These are phyloP conservation scores for Conchocele bisecta DNA, from an alignment of 2,888 invertebrate genomes.

Conservation along the genomic window DNA sequence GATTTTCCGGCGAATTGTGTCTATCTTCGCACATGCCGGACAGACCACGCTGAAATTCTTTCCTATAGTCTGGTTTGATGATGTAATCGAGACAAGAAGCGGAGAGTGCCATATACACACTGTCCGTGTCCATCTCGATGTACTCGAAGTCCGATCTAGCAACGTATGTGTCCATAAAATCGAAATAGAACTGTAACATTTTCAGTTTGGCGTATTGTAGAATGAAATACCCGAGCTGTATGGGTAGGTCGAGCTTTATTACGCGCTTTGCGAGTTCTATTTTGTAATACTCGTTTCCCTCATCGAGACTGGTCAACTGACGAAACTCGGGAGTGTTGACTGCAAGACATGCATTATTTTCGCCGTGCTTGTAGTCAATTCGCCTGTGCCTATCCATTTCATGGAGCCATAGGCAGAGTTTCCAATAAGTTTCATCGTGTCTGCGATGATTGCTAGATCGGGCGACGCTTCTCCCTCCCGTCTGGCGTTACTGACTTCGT, in stretches of 20 bases:
- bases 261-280: conserved; percentile 23
- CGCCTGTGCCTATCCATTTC: too few relatives aligned
- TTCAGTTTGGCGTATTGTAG: conserved; percentile 60
- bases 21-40: neutral
- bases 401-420: too few relatives aligned
- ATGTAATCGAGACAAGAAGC: neutral
- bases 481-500: conserved; percentile 1
- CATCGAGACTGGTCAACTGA: too few relatives aligned
- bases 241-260: conserved; percentile 37
- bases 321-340: too few relatives aligned
- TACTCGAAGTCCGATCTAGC: conserved; percentile 36
- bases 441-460: neutral
- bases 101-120: conserved; percentile 23
- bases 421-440: neutral
- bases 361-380: too few relatives aligned
- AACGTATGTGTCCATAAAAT: conserved; percentile 47
- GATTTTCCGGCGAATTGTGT: neutral
- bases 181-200: conserved; percentile 54
- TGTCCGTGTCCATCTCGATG: conserved; percentile 54
- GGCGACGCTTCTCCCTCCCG: neutral
- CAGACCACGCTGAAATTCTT: neutral
- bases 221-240: conserved; percentile 54
- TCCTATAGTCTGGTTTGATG: conserved; percentile 9
- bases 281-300: too few relatives aligned
- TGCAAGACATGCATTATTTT: too few relatives aligned